Conservation (phyloP, 2,113 vertebrate genomes). For the Podarcis raffonei region DNA sequence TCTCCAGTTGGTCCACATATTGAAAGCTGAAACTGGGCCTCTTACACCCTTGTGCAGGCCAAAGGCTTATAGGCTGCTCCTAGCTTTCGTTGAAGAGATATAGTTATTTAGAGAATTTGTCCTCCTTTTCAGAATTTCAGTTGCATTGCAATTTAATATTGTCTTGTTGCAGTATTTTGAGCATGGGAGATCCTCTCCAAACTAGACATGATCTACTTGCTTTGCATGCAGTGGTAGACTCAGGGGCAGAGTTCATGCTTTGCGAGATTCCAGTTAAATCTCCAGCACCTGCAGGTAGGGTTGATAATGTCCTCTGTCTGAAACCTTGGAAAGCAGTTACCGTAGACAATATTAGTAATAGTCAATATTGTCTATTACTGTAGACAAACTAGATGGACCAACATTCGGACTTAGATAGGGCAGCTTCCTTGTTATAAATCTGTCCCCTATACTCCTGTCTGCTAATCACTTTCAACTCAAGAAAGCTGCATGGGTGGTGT, state of each 20-base stretch:
- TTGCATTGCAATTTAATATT: not conserved
- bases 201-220: not conserved
- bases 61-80: not conserved
- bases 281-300: too few species aligned
- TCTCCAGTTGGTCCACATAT: not conserved
- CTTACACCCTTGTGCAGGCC: not conserved
- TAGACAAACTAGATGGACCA: too few species aligned
- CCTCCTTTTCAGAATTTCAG: not conserved
- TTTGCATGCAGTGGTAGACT: too few species aligned
- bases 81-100: not conserved
- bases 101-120: not conserved
- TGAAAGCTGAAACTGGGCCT: not conserved
- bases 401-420: not conserved
- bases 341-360: too few species aligned
- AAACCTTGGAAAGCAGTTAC: too few species aligned
- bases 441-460: not conserved
- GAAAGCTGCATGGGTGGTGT: not conserved
- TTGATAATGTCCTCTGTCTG: too few species aligned
- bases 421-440: not conserved
- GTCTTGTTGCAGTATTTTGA: not conserved
- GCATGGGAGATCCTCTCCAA: not conserved
- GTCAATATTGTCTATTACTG: not conserved
- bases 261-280: too few species aligned
- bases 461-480: not conserved
- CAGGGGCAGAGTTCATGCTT: too few species aligned